phyloP scores from a whole-genome alignment of 64 coral and sea anemone species.

The Pachyseris speciosa region DNA sequence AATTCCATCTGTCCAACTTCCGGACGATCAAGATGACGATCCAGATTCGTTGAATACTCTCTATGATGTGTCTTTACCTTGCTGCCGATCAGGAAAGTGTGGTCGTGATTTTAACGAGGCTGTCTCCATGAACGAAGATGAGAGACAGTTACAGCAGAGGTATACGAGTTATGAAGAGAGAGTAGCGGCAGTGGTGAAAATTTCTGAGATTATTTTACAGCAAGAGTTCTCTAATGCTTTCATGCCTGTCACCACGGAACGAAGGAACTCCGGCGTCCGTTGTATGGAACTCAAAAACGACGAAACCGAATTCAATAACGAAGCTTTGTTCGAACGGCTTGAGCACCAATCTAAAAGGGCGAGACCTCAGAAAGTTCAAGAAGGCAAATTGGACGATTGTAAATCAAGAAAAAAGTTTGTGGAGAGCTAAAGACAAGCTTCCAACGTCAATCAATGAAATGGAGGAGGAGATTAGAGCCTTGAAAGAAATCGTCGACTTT shows the following conservation, averaged over 20 bases:
- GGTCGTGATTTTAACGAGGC: neutral
- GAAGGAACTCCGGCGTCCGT: neutral
- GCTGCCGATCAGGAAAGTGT: neutral
- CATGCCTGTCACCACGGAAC: neutral
- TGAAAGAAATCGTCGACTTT: neutral
- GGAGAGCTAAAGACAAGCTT: neutral
- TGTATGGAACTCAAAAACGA: neutral
- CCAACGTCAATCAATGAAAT: neutral
- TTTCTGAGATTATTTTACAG: neutral
- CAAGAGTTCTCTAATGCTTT: neutral
- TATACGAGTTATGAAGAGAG: neutral
- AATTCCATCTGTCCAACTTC: neutral
- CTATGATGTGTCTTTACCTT: neutral
- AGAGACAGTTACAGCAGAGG: neutral
- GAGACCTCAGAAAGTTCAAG: neutral
- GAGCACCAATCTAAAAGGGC: neutral
- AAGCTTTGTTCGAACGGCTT: neutral
- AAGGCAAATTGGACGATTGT: neutral
- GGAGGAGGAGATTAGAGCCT: neutral
- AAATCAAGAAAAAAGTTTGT: neutral
- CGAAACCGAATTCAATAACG: neutral
- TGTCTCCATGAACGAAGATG: neutral
- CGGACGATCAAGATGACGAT: neutral
- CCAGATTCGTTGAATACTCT: neutral
- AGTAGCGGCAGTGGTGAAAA: slow-evolving; percentile 11